Evolutionary conservation across 2,888 invertebrate genomes (phyloP), one percentile per base, ranked within the genome.

Genomic region (Anagyrus pseudococci): DNA sequence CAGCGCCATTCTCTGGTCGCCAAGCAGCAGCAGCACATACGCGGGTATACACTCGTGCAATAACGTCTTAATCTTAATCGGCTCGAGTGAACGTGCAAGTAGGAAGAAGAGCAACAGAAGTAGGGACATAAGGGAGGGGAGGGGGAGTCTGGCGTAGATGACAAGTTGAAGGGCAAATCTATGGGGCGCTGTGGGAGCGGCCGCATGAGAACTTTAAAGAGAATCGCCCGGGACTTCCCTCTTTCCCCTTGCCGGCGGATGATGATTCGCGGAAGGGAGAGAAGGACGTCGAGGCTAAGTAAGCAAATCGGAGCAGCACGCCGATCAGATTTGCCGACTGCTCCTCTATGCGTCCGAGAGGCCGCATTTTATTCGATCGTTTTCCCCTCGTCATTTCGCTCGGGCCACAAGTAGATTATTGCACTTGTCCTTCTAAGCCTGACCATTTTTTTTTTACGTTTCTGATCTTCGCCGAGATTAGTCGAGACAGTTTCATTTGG

Each of bases 241-340:
- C 10, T 29, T 10, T 29, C 10, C 29, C 10, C 29, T 29, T 10
- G 13, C 25, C 15, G 25, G 33, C n/a, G 41, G 62, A 61, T 68
- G 65, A 62, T 69, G 69, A 70, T 76, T 75, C 74, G 70, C 71
- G 60, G 71, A 75, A 75, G 69, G 69, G 68, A n/a, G n/a, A n/a
- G n/a, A n/a, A n/a, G n/a, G n/a, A n/a, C n/a, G n/a, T n/a, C n/a
- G n/a, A n/a, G n/a, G n/a, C n/a, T n/a, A n/a, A n/a, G n/a, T n/a
- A n/a, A n/a, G n/a, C n/a, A n/a, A n/a, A n/a, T n/a, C n/a, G n/a
- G n/a, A n/a, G n/a, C n/a, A n/a, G n/a, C n/a, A n/a, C n/a, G n/a
- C n/a, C n/a, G n/a, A n/a, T n/a, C n/a, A n/a, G n/a, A n/a, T n/a
- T n/a, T n/a, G n/a, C n/a, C n/a, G n/a, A n/a, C n/a, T n/a, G n/a